Conservation (phyloP, 1,140 invertebrate species). For the Antheraea pernyi region DNA sequence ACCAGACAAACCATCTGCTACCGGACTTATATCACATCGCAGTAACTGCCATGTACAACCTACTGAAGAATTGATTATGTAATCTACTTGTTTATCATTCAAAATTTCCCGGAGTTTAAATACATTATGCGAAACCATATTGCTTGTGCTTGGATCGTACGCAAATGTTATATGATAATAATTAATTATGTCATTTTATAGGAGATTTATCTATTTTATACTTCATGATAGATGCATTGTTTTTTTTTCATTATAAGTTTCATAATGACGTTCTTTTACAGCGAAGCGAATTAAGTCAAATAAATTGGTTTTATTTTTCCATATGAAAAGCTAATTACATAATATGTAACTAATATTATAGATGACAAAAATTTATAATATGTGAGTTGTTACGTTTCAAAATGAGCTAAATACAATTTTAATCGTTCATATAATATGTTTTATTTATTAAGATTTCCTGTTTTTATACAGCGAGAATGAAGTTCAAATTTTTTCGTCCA, state of each 20-base stretch:
- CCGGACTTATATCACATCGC: conserved; percentile 33
- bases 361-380: too few species aligned
- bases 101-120: conserved; percentile 30
- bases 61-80: conserved; percentile 33
- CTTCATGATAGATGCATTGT: conserved; percentile 1
- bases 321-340: too few species aligned
- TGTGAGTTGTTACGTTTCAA: too few species aligned
- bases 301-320: too few species aligned
- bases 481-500: too few species aligned
- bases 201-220: conserved; percentile 10
- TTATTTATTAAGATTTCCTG: too few species aligned
- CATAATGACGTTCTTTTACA: background rate
- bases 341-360: too few species aligned
- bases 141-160: background rate
- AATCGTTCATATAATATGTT: too few species aligned
- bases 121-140: conserved; percentile 1
- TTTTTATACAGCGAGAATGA: too few species aligned
- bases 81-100: conserved; percentile 39
- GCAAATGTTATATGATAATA: background rate
- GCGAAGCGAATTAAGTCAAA: background rate
- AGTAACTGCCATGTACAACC: conserved; percentile 32
- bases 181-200: conserved; percentile 17
- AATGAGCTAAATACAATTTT: too few species aligned
- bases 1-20: conserved; percentile 42
- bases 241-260: background rate